Evolutionary conservation across 2,888 invertebrate species (phyloP).

Genomic region (Lottia scabra): DNA sequence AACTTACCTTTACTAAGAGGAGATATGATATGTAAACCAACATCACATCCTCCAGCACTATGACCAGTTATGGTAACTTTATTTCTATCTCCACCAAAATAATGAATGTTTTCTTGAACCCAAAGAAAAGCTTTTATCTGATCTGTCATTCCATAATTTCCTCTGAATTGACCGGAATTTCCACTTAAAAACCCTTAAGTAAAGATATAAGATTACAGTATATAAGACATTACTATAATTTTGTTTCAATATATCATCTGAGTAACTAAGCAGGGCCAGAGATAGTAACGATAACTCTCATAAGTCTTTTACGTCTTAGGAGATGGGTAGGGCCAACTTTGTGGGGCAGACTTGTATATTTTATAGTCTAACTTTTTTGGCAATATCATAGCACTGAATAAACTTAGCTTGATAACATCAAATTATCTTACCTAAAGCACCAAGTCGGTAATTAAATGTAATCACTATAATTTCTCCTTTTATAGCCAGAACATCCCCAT

Average conservation of each 20-base stretch:
- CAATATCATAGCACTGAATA: no score
- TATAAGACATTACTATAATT: no score
- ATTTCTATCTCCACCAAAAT: conserved; percentile 35
- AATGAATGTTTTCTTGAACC: conserved; percentile 36
- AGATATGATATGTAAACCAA: conserved; percentile 27
- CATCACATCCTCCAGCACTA: conserved; percentile 41
- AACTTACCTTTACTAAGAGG: background rate
- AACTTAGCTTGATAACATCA: background rate
- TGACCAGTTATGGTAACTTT: conserved; percentile 40
- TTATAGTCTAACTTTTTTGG: no score
- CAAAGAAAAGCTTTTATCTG: conserved; percentile 37
- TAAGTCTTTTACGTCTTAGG: no score
- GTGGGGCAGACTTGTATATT: no score
- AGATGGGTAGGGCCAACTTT: no score
- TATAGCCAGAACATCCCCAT: conserved; percentile 43
- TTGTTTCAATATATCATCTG: no score
- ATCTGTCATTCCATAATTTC: conserved; percentile 42
- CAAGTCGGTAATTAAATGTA: conserved; percentile 48
- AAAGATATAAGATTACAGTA: no score
- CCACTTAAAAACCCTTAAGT: conserved; percentile 26
- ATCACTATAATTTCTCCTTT: conserved; percentile 42
- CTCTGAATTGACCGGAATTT: conserved; percentile 21
- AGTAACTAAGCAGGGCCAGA: no score
- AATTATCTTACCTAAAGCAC: conserved; percentile 36
- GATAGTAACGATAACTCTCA: no score